These are phyloP conservation scores for Panonychus citri DNA, from an alignment of 1,140 invertebrate genomes.

Conservation along the genomic window DNA sequence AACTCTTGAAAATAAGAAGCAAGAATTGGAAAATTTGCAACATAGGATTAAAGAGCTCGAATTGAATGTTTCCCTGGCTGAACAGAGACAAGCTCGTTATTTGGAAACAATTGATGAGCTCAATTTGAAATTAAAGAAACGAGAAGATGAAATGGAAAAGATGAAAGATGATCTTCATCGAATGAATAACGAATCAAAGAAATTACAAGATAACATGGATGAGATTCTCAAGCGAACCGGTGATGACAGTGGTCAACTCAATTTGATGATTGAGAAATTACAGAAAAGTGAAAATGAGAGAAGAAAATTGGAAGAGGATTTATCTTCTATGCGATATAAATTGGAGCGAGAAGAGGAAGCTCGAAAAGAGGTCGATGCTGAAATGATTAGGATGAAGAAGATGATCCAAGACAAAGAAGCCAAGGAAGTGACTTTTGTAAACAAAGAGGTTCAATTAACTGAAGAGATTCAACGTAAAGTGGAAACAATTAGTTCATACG, in stretches of 20 bases:
- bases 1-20: constrained; percentile 3
- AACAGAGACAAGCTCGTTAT: constrained; percentile 2
- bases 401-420: not conserved
- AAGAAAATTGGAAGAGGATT: not conserved
- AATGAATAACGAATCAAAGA: not conserved
- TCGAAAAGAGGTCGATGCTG: not conserved
- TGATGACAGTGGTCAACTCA: not conserved
- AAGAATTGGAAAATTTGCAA: constrained; percentile 3
- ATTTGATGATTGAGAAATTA: not conserved
- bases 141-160: constrained; percentile 1
- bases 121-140: constrained; percentile 7
- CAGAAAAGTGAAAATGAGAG: not conserved
- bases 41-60: constrained; percentile 9
- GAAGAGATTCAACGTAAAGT: constrained; percentile 6
- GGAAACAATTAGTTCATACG: not conserved
- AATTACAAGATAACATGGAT: not conserved
- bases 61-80: not conserved
- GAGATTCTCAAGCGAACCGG: not conserved
- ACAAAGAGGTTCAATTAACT: not conserved
- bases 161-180: constrained; percentile 5
- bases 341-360: not conserved
- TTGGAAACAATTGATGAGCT: constrained; percentile 11
- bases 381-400: not conserved
- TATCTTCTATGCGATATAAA: not conserved
- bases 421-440: not conserved